Evolutionary conservation across 2,888 invertebrate genomes (phyloP), one percentile per base, ranked within the genome.

Genomic region (Eilema depressum): DNA sequence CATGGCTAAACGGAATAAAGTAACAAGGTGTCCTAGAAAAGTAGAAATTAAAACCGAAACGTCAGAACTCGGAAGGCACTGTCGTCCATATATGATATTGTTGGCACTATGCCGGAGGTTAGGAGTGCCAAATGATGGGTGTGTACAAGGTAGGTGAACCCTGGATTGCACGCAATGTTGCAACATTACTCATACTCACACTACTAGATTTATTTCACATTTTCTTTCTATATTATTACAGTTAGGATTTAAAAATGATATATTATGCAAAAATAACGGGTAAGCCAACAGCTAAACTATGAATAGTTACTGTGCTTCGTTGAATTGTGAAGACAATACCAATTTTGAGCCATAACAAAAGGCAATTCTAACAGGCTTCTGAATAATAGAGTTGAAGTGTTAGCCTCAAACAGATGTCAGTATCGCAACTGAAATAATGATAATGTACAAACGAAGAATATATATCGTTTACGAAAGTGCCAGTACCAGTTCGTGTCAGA

Each of bases 71-170:
- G 68, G 66, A 81, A 83, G 82, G 78, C 79, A 76, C 73, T 69
- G 68, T n/a, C 70, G 59, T 79, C 64, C 76, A 78, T 83, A 81
- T 83, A 78, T 79, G 77, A 81, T 82, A 77, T 76, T 74, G 77
- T 82, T 88, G 88, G 89, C 88, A 84, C 75, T 69, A 76, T 76
- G 86, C 87, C 87, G 84, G 83, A 77, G 71, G 71, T 66, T 75
- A 82, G 85, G 86, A 86, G 86, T 89, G 91, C 87, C 91, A 88
- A 88, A 86, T 83, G 82, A 86, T 80, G 83, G 73, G 70, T 66
- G 74, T 23, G 25, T 66, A 66, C 57, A 75, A 69, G 7, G 59
- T 59, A 47, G 10, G 10, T 69, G 73, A 75, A 81, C 74, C 74
- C 78, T 77, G 77, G 71, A 74, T 75, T 73, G 74, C 83, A 85